Conservation (phyloP, 2,797 vertebrate species). For the Microctenopoma lineatum region DNA sequence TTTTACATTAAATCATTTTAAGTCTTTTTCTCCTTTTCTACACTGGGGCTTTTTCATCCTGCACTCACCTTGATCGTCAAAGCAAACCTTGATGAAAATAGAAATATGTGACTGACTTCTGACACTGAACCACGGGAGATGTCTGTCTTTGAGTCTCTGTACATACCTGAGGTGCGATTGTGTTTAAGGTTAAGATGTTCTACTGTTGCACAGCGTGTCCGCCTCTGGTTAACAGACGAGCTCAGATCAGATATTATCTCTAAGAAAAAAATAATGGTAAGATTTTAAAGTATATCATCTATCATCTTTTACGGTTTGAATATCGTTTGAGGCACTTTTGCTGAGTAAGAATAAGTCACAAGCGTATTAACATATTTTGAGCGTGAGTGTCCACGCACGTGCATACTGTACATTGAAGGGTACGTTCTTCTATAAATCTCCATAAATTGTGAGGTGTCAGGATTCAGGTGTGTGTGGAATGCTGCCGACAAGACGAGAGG, state of each 20-base stretch:
- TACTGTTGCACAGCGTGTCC: neutral
- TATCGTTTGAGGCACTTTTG: neutral
- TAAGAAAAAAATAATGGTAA: neutral
- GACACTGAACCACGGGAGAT: neutral
- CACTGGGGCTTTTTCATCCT: no score
- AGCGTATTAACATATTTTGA: neutral
- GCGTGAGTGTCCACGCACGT: slow-evolving; percentile 3
- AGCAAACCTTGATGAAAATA: slow-evolving; percentile 22
- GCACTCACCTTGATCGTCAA: slow-evolving; percentile 6
- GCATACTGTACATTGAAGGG: neutral
- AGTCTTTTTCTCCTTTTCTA: neutral
- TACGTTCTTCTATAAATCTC: neutral
- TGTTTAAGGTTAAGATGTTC: slow-evolving; percentile 9
- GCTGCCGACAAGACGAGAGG: slow-evolving; percentile 53
- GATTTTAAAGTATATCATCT: neutral
- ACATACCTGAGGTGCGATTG: slow-evolving; percentile 25
- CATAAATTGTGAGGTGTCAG: slow-evolving; percentile 45
- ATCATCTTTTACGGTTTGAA: neutral
- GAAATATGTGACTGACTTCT: slow-evolving; percentile 1
- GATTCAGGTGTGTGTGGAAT: slow-evolving; percentile 72
- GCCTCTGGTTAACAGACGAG: neutral
- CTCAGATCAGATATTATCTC: neutral
- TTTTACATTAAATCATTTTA: slow-evolving; percentile 16
- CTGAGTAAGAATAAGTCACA: neutral
- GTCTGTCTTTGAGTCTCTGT: slow-evolving; percentile 17